These are phyloP conservation scores for Leptogaster cylindrica DNA, from an alignment of 2,888 invertebrate species.

Conservation along the genomic window DNA sequence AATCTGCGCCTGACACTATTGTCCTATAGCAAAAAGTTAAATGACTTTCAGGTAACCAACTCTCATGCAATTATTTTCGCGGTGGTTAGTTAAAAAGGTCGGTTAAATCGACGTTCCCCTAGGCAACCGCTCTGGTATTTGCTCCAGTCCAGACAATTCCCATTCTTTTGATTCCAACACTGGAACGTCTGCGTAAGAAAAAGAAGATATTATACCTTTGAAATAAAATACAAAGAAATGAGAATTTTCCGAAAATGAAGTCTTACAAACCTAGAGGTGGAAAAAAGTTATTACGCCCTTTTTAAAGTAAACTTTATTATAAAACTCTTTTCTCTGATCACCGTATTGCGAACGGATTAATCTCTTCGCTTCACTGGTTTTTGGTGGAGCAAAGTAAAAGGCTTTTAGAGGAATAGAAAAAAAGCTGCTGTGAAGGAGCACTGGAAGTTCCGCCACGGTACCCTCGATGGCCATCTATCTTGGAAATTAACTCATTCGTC, in stretches of 20 bases:
- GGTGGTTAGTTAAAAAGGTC: background rate
- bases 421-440: conserved; percentile 12
- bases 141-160: too few species aligned
- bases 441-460: conserved; percentile 8
- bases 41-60: conserved; percentile 34
- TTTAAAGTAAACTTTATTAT: conserved; percentile 30
- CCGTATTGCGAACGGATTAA: conserved; percentile 13
- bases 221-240: too few species aligned
- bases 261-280: background rate
- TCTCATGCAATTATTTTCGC: conserved; percentile 30
- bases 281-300: conserved; percentile 23
- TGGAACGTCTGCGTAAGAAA: conserved; percentile 7
- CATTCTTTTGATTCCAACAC: too few species aligned
- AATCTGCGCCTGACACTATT: conserved; percentile 14
- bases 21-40: conserved; percentile 37
- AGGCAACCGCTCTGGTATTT: too few species aligned
- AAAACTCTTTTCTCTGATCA: conserved; percentile 1
- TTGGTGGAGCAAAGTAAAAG: background rate
- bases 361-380: conserved; percentile 17
- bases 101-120: conserved; percentile 10
- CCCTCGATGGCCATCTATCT: conserved; percentile 34
- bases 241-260: too few species aligned
- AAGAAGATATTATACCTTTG: background rate
- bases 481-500: conserved; percentile 41
- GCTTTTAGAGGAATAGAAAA: background rate